Percentiles rank a stretch among this genome's conserved stretches.
These are phyloP conservation scores for Gortyna flavago DNA, from an alignment of 2,888 invertebrate genomes.

Conservation along the genomic window DNA sequence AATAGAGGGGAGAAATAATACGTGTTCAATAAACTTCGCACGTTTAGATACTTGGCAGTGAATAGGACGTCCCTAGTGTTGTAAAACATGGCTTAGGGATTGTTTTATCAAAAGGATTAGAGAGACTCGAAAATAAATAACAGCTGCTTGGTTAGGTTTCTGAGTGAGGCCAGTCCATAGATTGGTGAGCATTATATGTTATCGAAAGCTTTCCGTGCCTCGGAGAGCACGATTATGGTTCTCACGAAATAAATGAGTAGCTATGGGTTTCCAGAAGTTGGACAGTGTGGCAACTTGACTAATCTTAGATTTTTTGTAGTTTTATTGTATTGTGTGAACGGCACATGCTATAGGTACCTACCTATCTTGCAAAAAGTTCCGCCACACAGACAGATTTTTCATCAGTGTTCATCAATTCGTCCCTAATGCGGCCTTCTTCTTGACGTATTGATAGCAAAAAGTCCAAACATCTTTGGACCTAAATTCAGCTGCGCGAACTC, in stretches of 20 bases:
- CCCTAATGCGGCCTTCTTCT: too few species aligned
- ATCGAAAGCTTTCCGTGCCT: neutral
- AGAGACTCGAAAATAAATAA: neutral
- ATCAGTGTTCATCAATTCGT: neutral
- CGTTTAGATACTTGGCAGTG: neutral
- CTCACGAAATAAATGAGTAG: neutral
- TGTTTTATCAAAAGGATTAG: conserved; percentile 5
- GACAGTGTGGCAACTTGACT: neutral
- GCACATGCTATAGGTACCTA: neutral
- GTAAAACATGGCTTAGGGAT: neutral
- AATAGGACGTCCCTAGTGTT: neutral
- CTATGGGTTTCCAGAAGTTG: neutral
- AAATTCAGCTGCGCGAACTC: too few species aligned
- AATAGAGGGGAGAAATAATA: conserved; percentile 22
- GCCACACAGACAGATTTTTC: neutral
- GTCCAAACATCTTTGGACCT: too few species aligned
- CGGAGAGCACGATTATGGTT: neutral
- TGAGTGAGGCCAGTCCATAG: neutral
- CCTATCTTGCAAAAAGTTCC: too few species aligned
- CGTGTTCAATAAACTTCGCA: conserved; percentile 35
- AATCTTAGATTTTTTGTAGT: neutral
- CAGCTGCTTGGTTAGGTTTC: neutral
- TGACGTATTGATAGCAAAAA: too few species aligned
- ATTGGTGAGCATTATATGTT: neutral
- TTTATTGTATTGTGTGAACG: neutral